Evolutionary conservation across 2,888 invertebrate species (phyloP), one percentile per base, ranked within the genome.

Genomic region (Diploptera punctata): DNA sequence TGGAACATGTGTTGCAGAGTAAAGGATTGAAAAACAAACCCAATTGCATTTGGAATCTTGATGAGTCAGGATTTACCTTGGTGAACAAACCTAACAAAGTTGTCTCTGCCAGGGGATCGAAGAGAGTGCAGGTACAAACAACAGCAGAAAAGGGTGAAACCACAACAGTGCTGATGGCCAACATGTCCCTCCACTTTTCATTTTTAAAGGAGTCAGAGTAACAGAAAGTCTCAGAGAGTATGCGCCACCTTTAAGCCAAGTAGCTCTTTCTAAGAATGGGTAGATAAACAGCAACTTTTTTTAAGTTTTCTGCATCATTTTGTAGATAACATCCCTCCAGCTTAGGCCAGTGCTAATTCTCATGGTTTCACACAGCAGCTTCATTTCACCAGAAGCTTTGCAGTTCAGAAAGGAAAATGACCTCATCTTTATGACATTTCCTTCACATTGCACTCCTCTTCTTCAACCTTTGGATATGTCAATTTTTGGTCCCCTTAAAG

Each of bases 11-110:
- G 13, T 19, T 52, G 19, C 1, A 52, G n/a, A 5, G 2, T 2
- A 1, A 1, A 3, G 5, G 9, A 52, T 3, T 52, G 52, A 52
- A 3, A 19, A 19, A 52, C 2, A 52, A 52, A 19, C 52, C 5
- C 1, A 52, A 52, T 21, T 2, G 21, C 10, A 52, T 52, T 19
- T 52, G 5, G 9, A 52, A 52, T 52, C 31, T 61, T 2, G 61
- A 24, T 10, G 61, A 61, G 61, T 24, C 61, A 26, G 29, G 61
- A 13, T 61, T 61, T 29, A 61, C 24, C 24, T n/a, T 61, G 26
- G 24, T 52, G 2, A 52, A 10, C 9, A 52, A 52, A 52, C 52
- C 52, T 16, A 52, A 21, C 18, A 52, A 52, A 52, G 18, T 52
- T 38, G 38, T 38, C 13, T 38, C 13, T 5, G 5, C 13, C 38